Percentiles rank a stretch among this genome's conserved stretches.
Conservation (phyloP, 2,113 vertebrate species). For the Mastomys coucha region DNA sequence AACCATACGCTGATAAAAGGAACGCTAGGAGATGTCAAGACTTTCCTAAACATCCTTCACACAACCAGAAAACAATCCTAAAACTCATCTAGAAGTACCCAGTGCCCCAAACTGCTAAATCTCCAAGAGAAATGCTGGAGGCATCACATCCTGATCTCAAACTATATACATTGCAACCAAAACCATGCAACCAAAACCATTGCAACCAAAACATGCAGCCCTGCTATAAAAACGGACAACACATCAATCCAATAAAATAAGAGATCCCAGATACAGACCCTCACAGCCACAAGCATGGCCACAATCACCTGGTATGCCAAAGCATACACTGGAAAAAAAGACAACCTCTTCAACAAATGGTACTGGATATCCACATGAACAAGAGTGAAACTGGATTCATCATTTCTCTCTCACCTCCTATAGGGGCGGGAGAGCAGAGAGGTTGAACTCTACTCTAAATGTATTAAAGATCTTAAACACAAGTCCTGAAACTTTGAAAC, state of each 20-base stretch:
- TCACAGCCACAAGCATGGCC: neutral
- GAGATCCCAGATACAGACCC: too few relatives aligned
- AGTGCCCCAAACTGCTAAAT: neutral
- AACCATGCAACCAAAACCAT: neutral
- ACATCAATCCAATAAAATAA: neutral
- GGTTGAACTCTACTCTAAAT: neutral
- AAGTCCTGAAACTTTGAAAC: neutral
- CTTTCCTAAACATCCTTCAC: neutral
- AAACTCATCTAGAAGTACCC: neutral
- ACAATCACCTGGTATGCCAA: neutral
- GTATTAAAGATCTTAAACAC: neutral
- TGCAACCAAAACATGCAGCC: neutral
- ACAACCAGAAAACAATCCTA: neutral
- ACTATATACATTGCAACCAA: neutral
- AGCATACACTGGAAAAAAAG: neutral
- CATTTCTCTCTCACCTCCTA: neutral
- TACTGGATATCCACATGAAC: too few relatives aligned
- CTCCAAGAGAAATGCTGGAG: neutral
- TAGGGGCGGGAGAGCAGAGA: too few relatives aligned
- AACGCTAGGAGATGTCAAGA: too few relatives aligned
- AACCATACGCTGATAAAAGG: neutral
- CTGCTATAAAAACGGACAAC: neutral
- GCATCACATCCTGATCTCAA: neutral
- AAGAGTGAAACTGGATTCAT: neutral
- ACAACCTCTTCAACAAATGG: neutral